Evolutionary conservation across 1,140 invertebrate species (phyloP).

Genomic region (Diploscapter pachys): DNA sequence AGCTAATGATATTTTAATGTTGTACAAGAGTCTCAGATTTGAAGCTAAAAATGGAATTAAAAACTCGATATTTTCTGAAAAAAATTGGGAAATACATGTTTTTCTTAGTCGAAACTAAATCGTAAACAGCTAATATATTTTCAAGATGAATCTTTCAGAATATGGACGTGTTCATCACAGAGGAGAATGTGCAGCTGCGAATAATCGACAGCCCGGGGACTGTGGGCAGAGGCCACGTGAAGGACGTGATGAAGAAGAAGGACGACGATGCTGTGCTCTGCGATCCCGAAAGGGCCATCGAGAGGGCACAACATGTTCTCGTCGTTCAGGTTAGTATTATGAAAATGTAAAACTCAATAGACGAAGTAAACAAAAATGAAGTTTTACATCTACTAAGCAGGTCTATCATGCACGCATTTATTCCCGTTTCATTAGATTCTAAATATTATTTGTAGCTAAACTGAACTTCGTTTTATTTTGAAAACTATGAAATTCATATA

Average conservation of each 20-base stretch:
- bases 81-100: no score
- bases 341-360: no score
- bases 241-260: conserved; percentile 36
- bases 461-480: no score
- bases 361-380: no score
- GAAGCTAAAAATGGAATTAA: background rate
- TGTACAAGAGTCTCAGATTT: background rate
- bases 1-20: background rate
- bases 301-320: conserved; percentile 50
- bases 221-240: conserved; percentile 49
- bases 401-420: no score
- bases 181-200: conserved; percentile 48
- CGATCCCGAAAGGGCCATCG: conserved; percentile 53
- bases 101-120: no score
- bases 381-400: no score
- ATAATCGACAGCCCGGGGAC: conserved; percentile 55
- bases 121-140: background rate
- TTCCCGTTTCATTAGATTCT: no score
- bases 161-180: conserved; percentile 41
- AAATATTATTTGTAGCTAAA: no score
- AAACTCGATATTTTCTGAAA: no score
- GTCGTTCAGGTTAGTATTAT: conserved; percentile 38
- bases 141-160: conserved; percentile 40
- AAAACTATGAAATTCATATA: no score
- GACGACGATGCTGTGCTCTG: conserved; percentile 46